Conservation (phyloP, 35 echinoderm and acorn worm genomes). For the Acanthaster planci region DNA sequence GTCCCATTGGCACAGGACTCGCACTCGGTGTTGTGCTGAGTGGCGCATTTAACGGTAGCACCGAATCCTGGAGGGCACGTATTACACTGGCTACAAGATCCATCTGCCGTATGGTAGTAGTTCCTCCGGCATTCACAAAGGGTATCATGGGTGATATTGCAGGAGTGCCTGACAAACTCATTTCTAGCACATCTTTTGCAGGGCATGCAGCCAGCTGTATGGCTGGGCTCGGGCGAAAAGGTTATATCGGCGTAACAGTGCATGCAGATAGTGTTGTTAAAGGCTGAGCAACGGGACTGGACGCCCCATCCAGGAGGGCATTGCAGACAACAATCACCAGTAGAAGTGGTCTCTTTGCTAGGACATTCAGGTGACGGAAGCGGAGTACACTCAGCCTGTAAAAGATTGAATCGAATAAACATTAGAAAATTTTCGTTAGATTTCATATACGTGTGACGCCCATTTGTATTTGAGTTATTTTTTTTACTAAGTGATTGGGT, state of each 20-base stretch:
- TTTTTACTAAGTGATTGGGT: too few species aligned
- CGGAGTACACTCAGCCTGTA: background rate
- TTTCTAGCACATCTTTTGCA: slow-evolving; percentile 68
- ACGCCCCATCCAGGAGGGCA: slow-evolving; percentile 78
- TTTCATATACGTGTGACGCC: too few species aligned
- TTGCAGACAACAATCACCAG: slow-evolving; percentile 70
- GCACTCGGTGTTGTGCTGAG: slow-evolving; percentile 59
- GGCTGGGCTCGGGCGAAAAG: slow-evolving; percentile 62
- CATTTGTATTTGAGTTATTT: too few species aligned
- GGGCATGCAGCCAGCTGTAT: slow-evolving; percentile 37
- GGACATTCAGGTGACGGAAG: slow-evolving; percentile 25
- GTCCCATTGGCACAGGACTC: slow-evolving; percentile 65
- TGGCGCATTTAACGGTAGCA: slow-evolving; percentile 54
- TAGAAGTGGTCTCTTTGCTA: slow-evolving; percentile 40
- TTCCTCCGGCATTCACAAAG: slow-evolving; percentile 65
- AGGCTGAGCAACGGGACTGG: slow-evolving; percentile 30
- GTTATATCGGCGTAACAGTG: slow-evolving; percentile 59
- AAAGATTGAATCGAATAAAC: too few species aligned
- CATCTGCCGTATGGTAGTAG: slow-evolving; percentile 52
- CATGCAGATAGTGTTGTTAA: slow-evolving; percentile 73
- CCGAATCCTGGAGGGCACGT: slow-evolving; percentile 86
- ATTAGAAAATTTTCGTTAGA: too few species aligned
- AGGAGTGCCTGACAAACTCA: slow-evolving; percentile 39
- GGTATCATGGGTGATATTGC: slow-evolving; percentile 76
- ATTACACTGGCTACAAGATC: slow-evolving; percentile 79